Conservation (phyloP, 2,888 invertebrate genomes). For the Leucophenga montana region DNA sequence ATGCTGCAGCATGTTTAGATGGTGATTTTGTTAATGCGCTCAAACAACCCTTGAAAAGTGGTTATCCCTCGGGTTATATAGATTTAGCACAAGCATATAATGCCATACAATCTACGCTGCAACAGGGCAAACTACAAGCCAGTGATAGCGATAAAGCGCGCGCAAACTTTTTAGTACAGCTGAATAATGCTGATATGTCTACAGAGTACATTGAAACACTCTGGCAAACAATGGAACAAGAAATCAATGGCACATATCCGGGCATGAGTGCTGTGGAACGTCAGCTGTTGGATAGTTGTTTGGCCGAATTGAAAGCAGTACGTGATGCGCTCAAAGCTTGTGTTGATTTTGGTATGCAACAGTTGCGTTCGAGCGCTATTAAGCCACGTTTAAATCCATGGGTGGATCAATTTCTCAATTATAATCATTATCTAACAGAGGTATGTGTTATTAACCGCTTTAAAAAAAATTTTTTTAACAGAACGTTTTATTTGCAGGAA, state of each 20-base stretch:
- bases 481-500: constrained; percentile 76
- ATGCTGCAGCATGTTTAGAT: constrained; percentile 90
- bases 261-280: constrained; percentile 78
- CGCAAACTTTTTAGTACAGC: constrained; percentile 82
- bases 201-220: constrained; percentile 92
- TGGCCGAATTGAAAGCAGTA: constrained; percentile 74
- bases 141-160: constrained; percentile 86
- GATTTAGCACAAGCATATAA: constrained; percentile 88
- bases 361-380: constrained; percentile 84
- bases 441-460: too few species aligned
- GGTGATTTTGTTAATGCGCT: constrained; percentile 85
- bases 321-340: constrained; percentile 76
- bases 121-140: constrained; percentile 85
- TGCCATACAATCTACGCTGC: constrained; percentile 84
- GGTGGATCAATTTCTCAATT: constrained; percentile 85
- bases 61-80: constrained; percentile 85
- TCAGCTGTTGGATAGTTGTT: constrained; percentile 83
- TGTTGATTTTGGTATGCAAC: constrained; percentile 86
- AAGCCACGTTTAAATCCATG: constrained; percentile 88
- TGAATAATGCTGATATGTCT: constrained; percentile 93
- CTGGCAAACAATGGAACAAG: constrained; percentile 82
- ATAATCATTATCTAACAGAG: constrained; percentile 87
- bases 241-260: constrained; percentile 79
- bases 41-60: constrained; percentile 80
- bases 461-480: too few species aligned